phyloP scores from a whole-genome alignment of 1,140 invertebrate genomes.

The Aphelinus certus region DNA sequence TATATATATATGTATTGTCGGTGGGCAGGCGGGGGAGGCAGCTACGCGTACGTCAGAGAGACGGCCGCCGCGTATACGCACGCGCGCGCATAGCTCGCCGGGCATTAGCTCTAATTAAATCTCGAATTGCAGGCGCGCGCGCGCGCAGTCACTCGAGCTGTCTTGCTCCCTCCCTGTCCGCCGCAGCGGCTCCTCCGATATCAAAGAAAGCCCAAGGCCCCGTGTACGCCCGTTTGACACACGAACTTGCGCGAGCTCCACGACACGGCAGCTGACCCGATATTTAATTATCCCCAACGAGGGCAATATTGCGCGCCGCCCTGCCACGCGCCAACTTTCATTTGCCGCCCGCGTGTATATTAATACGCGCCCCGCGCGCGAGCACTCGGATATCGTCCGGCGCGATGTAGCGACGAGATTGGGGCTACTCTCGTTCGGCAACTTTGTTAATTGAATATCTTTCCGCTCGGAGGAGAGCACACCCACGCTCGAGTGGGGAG shows the following conservation, averaged over 20 bases:
- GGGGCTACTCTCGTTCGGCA: neutral
- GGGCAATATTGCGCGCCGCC: conserved; percentile 1
- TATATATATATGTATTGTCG: conserved; percentile 25
- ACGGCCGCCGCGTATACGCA: neutral
- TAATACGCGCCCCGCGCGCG: neutral
- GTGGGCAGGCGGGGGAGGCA: no score
- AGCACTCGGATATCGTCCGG: neutral
- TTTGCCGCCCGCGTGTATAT: conserved; percentile 10
- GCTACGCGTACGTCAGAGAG: no score
- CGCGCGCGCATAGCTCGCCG: neutral
- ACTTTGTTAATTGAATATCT: no score
- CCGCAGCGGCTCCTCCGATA: conserved; percentile 46
- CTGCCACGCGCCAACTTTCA: neutral
- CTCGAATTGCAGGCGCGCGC: conserved; percentile 50
- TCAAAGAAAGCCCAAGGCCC: conserved; percentile 52
- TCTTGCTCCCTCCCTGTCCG: neutral
- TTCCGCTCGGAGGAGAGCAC: no score
- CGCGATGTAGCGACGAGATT: neutral
- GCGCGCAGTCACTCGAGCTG: neutral
- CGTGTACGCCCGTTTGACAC: conserved; percentile 46
- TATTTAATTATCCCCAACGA: conserved; percentile 45
- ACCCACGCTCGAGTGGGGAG: no score
- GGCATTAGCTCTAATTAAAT: conserved; percentile 57
- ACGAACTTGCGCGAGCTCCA: conserved; percentile 40
- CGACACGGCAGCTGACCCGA: conserved; percentile 33